Evolutionary conservation across 2,888 invertebrate species (phyloP), one percentile per base, ranked within the genome.

Genomic region (Agapostemon virescens): DNA sequence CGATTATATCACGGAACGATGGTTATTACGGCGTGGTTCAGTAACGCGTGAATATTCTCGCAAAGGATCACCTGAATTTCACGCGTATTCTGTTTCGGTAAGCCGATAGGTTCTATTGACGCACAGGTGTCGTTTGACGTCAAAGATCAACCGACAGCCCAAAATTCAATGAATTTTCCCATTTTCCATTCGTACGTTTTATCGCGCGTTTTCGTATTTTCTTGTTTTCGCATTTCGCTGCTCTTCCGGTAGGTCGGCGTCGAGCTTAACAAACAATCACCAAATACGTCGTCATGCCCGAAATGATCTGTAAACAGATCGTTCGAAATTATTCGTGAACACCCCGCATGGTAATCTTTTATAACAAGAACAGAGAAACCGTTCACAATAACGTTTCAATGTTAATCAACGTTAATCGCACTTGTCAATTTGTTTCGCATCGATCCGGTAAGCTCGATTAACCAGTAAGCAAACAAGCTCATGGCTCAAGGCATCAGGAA

Each of bases 241-340:
- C 20, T 7, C 11, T 11, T 13, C n/a, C 36, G 5, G 55, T 23
- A 20, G 61, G 3, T 0, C 17, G 20, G n/a, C 1, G 20, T 2
- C 26, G 13, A 0, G n/a, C n/a, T 77, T 40, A 69, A 7, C 23
- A 40, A 42, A 90, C 85, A 26, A 88, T 90, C 33, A 89, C 88
- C 61, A 90, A 77, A 58, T 89, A 90, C 23, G 87, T 90, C 30
- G 88, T 89, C 78, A 90, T 82, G 33, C 85, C 87, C 11, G 87
- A 89, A 7, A 87, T 84, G 76, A 90, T 90, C 90, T 90, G 79
- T 52, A 55, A 63, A 55, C 26, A 17, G 15, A 55, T 26, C 42
- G 7, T 63, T n/a, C 2, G 9, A 30, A 58, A 77, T 77, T 38
- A 49, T n/a, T 66, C n/a, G 36, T 26, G n/a, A 42, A 30, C 17